Conservation (phyloP, 2,888 invertebrate genomes). For the Temnothorax unifasciatus region DNA sequence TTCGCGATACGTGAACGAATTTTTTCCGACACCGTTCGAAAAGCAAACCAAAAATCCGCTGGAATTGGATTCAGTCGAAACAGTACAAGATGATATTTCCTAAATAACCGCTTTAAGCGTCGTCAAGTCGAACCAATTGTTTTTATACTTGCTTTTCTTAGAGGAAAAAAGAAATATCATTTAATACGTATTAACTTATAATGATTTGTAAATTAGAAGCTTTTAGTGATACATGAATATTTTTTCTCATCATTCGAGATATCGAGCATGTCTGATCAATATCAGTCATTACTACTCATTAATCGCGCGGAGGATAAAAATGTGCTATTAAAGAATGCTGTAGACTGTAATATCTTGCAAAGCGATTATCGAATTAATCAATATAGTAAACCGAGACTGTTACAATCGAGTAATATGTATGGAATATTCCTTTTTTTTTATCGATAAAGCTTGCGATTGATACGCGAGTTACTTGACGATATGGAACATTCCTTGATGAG, state of each 20-base stretch:
- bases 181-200: not conserved
- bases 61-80: conserved; percentile 49
- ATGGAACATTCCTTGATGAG: conserved; percentile 47
- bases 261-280: conserved; percentile 19
- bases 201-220: not conserved
- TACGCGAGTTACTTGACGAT: conserved; percentile 18
- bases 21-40: conserved; percentile 38
- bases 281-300: conserved; percentile 17
- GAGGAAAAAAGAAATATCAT: not conserved
- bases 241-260: not conserved
- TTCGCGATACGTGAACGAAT: conserved; percentile 44
- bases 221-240: not conserved
- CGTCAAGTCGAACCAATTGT: not conserved
- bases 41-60: conserved; percentile 56
- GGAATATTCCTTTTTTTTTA: conserved; percentile 8
- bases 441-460: conserved; percentile 26
- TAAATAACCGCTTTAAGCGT: not conserved
- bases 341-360: not conserved
- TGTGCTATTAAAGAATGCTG: not conserved
- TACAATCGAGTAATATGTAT: conserved; percentile 11
- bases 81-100: conserved; percentile 19
- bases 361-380: not conserved
- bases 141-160: conserved; percentile 6
- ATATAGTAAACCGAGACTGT: conserved; percentile 1
- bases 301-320: not conserved